Evolutionary conservation across 2,113 vertebrate genomes (phyloP), one percentile per base, ranked within the genome.

Genomic region (Corythornis cristatus): DNA sequence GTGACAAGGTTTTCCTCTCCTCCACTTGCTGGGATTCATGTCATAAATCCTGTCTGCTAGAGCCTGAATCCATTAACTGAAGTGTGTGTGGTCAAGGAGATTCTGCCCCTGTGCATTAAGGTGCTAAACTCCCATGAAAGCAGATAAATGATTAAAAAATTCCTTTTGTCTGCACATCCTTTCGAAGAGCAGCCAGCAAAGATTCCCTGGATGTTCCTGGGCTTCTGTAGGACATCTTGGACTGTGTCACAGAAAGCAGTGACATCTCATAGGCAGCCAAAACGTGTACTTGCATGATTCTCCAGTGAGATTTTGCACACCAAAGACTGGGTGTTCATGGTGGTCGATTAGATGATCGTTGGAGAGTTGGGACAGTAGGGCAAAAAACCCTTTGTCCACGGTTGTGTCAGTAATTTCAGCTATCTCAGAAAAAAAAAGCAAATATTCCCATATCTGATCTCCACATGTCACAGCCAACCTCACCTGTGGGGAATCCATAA

Each of bases 351-450:
- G 8, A 12, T 42, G 15, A 20, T 42, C 75, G 29, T 8, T 88
- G 66, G 57, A 67, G 60, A 35, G 16, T 57, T 90, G 54, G 37
- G 46, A 51, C 5, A 53, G 21, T 8, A 54, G 51, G 48, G 45
- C 5, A 51, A 70, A 71, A 18, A 12, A 0, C 10, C 4, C 5
- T 76, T 62, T 37, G 35, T 43, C 31, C 9, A 2, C 0, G 1
- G 21, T 15, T 65, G 18, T 74, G 66, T 35, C 0, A 1, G 58
- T 56, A 60, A 75, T 91, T 85, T 11, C 28, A 37, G 5, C 15
- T 31, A 9, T n/a, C 31, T 65, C 19, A 12, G 84, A 85, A 28
- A 6, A 82, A 6, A 79, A 76, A 26, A 80, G 66, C 80, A 86
- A 72, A 58, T n/a, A 37, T 85, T 77, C 22, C 46, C 19, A 0